phyloP scores from a whole-genome alignment of 2,888 invertebrate species.

The Pegoplata infirma region DNA sequence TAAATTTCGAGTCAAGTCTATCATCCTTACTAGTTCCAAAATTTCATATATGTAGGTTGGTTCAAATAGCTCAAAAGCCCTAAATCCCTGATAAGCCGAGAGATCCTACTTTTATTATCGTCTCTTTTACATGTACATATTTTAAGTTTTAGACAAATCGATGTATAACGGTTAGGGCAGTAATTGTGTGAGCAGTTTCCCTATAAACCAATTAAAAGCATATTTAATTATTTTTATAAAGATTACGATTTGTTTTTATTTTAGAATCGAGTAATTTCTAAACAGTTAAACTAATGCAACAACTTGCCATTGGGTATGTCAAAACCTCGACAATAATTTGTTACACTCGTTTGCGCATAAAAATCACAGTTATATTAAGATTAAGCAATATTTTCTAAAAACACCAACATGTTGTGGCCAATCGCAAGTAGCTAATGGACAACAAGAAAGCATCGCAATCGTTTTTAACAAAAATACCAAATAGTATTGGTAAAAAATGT shows the following conservation, averaged over 20 bases:
- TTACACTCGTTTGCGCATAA: constrained; percentile 41
- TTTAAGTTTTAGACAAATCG: too few species aligned
- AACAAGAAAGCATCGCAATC: constrained; percentile 52
- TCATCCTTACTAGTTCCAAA: too few species aligned
- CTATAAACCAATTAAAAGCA: too few species aligned
- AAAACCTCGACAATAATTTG: constrained; percentile 77
- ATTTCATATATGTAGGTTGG: too few species aligned
- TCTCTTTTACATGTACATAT: too few species aligned
- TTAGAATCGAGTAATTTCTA: constrained; percentile 38
- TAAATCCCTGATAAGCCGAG: too few species aligned
- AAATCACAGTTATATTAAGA: constrained; percentile 49
- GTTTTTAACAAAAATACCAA: constrained; percentile 55
- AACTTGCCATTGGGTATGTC: constrained; percentile 78
- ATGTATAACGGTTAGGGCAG: too few species aligned
- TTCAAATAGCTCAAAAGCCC: too few species aligned
- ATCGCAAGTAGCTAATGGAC: constrained; percentile 6
- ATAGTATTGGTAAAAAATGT: constrained; percentile 23
- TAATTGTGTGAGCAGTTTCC: too few species aligned
- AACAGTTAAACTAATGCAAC: constrained; percentile 48
- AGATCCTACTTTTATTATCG: too few species aligned
- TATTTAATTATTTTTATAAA: background rate
- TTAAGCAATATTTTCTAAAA: constrained; percentile 43
- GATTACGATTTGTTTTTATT: constrained; percentile 63
- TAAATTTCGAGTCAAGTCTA: too few species aligned
- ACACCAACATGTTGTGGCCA: constrained; percentile 23